Evolutionary conservation across 1,140 invertebrate species (phyloP).

Genomic region (Nautilus pompilius): DNA sequence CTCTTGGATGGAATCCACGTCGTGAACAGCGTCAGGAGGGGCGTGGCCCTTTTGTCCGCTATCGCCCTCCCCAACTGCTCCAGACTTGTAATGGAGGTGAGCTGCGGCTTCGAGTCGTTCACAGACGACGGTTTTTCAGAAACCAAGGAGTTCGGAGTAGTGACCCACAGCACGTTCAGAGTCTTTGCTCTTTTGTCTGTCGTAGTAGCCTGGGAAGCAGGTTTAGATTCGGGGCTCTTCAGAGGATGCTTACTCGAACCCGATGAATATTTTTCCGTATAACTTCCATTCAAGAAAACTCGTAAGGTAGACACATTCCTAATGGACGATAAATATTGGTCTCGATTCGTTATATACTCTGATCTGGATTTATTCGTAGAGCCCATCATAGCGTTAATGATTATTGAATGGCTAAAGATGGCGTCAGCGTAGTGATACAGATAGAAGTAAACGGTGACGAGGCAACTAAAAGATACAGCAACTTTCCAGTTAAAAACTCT

Average conservation of each 20-base stretch:
- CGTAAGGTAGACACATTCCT: too few species aligned
- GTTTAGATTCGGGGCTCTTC: not conserved
- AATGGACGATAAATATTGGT: not conserved
- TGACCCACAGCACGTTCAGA: not conserved
- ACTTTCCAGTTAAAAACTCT: constrained; percentile 1
- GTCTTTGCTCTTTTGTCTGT: not conserved
- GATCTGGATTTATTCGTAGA: not conserved
- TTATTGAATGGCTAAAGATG: not conserved
- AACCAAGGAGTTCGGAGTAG: not conserved
- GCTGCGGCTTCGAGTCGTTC: not conserved
- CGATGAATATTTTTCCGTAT: not conserved
- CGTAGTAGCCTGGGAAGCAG: not conserved
- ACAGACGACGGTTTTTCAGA: not conserved
- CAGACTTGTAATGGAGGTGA: not conserved
- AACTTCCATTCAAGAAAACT: not conserved
- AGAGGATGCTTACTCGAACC: not conserved
- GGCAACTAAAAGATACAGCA: not conserved
- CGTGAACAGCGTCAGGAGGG: constrained; percentile 30
- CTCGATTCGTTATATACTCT: not conserved
- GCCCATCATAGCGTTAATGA: not conserved
- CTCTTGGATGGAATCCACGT: constrained; percentile 19
- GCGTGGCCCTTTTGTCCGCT: not conserved
- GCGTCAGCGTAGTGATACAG: not conserved
- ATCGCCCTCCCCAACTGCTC: not conserved
- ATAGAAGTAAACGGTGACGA: not conserved